Evolutionary conservation across 2,113 vertebrate genomes (phyloP).

Genomic region (Myiagra hebetior): DNA sequence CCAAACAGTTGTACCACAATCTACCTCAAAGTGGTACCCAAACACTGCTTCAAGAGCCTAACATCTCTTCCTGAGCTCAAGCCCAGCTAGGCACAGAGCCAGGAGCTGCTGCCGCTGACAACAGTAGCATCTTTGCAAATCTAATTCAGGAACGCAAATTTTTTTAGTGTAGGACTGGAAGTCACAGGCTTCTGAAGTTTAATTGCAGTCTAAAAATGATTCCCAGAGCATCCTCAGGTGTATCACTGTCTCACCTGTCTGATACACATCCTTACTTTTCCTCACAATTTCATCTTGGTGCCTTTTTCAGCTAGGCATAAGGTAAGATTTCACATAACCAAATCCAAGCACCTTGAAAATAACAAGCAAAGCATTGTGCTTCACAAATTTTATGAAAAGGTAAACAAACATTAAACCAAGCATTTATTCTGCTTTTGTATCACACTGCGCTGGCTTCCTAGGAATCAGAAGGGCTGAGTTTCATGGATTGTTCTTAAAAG

Average conservation of each 20-base stretch:
- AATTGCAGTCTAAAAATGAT: background rate
- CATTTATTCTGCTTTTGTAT: background rate
- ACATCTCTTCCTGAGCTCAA: background rate
- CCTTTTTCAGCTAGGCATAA: background rate
- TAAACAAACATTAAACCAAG: background rate
- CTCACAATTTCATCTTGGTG: background rate
- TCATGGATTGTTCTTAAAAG: background rate
- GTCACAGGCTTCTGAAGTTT: background rate
- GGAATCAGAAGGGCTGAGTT: background rate
- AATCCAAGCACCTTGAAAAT: background rate
- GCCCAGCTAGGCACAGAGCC: background rate
- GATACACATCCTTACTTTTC: background rate
- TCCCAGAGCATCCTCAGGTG: background rate
- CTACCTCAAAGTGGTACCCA: conserved; percentile 33
- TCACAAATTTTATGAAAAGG: background rate
- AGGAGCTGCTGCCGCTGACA: background rate
- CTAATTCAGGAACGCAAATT: background rate
- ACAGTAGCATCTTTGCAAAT: background rate
- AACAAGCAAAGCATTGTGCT: fast-evolving
- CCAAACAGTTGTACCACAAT: background rate
- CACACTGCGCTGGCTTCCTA: background rate
- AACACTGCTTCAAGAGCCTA: background rate
- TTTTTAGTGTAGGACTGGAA: background rate
- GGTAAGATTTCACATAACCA: background rate
- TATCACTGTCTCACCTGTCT: background rate